Percentiles rank a stretch among this genome's conserved stretches.
phyloP scores from a whole-genome alignment of 2,113 vertebrate species.

The Paramormyrops kingsleyae region DNA sequence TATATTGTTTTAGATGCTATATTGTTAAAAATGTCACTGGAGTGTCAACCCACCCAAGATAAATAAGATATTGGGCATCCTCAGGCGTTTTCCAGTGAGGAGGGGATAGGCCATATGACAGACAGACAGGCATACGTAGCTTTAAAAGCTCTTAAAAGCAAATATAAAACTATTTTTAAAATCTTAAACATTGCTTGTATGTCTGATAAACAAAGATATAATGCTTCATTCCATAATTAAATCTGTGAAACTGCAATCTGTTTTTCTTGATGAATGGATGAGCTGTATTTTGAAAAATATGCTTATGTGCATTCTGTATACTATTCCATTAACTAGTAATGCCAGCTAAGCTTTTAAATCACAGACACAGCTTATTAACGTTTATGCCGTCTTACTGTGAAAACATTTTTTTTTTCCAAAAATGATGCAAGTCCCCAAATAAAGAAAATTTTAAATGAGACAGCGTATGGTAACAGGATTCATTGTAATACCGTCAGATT shows the following conservation, averaged over 20 bases:
- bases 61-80: background rate
- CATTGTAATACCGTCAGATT: background rate
- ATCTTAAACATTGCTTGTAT: background rate
- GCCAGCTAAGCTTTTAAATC: background rate
- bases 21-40: background rate
- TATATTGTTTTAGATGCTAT: background rate
- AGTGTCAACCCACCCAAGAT: background rate
- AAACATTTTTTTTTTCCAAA: background rate
- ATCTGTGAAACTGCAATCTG: background rate
- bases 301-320: background rate
- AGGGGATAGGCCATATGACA: background rate
- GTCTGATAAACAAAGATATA: background rate
- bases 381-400: background rate
- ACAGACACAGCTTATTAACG: background rate
- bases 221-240: background rate
- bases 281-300: background rate
- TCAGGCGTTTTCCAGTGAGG: background rate
- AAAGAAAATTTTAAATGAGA: background rate
- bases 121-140: background rate
- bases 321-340: background rate
- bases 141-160: background rate
- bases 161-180: background rate
- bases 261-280: background rate
- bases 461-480: background rate
- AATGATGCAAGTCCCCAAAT: background rate